Conservation (phyloP, 2,113 vertebrate genomes). For the Lipophrys pholis region DNA sequence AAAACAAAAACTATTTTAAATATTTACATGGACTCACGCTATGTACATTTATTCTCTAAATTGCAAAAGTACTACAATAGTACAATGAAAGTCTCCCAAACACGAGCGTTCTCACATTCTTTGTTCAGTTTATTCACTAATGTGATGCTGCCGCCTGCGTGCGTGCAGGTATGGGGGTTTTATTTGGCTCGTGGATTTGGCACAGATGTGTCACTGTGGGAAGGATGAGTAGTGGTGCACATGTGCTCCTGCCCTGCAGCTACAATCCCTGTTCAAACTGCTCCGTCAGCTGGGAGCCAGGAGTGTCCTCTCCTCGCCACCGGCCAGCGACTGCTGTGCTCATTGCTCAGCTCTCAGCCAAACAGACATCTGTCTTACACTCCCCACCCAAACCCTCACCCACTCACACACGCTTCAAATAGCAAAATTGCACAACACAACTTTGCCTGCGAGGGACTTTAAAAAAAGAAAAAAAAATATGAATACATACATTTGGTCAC, state of each 20-base stretch:
- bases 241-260: background rate
- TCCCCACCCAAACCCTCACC: background rate
- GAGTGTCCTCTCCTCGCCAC: background rate
- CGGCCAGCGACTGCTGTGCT: constrained; percentile 14
- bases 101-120: too few relatives aligned
- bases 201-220: background rate
- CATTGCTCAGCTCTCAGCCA: constrained; percentile 2
- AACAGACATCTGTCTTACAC: background rate
- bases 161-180: background rate
- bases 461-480: too few relatives aligned
- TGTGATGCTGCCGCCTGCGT: background rate
- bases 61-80: too few relatives aligned
- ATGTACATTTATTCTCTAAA: too few relatives aligned
- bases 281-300: constrained; percentile 6
- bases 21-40: too few relatives aligned
- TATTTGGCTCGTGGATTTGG: background rate
- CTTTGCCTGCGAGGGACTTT: background rate
- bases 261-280: background rate
- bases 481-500: background rate
- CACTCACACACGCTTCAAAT: background rate
- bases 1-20: too few relatives aligned
- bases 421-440: background rate
- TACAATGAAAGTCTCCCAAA: too few relatives aligned
- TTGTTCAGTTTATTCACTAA: background rate
- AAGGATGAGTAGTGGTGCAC: background rate